Evolutionary conservation across 2,888 invertebrate species (phyloP), one percentile per base, ranked within the genome.

Genomic region (Drosophila birchii): DNA sequence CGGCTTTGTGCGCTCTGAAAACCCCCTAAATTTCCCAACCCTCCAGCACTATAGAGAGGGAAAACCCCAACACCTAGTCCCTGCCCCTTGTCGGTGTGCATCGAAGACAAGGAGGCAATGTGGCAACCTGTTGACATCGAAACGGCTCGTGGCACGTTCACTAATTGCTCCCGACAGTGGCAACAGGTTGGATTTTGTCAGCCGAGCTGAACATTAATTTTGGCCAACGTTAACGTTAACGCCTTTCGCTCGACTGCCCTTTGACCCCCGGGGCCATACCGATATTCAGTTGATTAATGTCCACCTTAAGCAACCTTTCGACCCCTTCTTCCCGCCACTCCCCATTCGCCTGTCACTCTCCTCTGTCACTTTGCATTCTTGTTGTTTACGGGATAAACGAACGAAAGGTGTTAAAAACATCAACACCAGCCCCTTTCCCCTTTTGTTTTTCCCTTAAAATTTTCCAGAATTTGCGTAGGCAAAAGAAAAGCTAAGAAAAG

Each of bases 101-200:
- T 32, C 44, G 63, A 53, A 66, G 66, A 70, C 70, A 59, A 67
- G 56, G 56, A 18, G 60, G 55, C 49, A 54, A 56, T 59, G 78
- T 66, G 72, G 75, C 85, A 85, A 87, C 84, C 87, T 84, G 84
- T 84, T 84, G 84, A 85, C 82, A 76, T 76, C 81, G 55, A 64
- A 69, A 64, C 53, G 72, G 45, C 63, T 54, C 38, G 73, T 59
- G 63, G 75, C 75, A 75, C 75, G 73, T 69, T 55, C 72, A 70
- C 82, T 84, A 84, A 84, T 84, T 84, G 83, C 75, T 84, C 79
- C 69, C 63, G 84, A 87, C 85, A 80, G 70, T 56, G 85, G 80
- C 83, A 86, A 86, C 83, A 81, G 82, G 80, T 84, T 74, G 57
- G 70, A 73, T 66, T 73, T 73, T 59, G 68, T 29, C 68, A 73